These are phyloP conservation scores for Mirza zaza DNA, from an alignment of 2,113 vertebrate genomes.

Conservation along the genomic window DNA sequence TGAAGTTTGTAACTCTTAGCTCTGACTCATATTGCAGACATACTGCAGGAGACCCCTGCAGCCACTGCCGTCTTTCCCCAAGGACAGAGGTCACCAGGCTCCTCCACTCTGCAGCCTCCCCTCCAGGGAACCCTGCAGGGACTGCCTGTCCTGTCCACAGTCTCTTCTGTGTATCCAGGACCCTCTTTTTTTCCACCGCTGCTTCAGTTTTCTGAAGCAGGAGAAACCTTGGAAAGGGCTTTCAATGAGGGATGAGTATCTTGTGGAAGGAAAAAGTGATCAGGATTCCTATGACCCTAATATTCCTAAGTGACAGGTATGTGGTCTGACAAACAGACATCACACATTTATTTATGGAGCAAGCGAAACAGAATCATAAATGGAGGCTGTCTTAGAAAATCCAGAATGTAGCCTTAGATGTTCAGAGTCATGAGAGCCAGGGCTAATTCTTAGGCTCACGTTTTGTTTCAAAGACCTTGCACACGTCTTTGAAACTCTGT, in stretches of 20 bases:
- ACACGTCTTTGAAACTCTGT: not conserved
- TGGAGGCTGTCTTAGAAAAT: not conserved
- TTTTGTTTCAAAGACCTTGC: not conserved
- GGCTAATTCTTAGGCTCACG: not conserved
- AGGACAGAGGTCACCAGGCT: rapidly evolving
- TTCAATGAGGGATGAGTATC: not conserved
- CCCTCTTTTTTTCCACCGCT: not conserved
- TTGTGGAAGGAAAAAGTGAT: not conserved
- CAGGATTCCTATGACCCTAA: not conserved
- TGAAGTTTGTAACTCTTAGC: not conserved
- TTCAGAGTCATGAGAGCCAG: not conserved
- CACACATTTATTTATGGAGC: not conserved
- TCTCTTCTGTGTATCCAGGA: not conserved
- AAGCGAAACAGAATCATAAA: not conserved
- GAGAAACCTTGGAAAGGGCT: not conserved
- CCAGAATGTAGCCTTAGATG: not conserved
- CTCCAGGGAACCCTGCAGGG: not conserved
- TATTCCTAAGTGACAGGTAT: not conserved
- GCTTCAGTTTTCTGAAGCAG: not conserved
- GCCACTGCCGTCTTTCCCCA: not conserved
- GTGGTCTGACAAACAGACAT: not conserved
- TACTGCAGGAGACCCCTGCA: rapidly evolving
- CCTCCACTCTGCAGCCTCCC: not conserved
- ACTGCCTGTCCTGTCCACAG: not conserved
- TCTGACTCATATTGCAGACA: not conserved